Base-by-base conservation (phyloP, 1,140 invertebrate genomes). In the Drosophila ananassae region DNA sequence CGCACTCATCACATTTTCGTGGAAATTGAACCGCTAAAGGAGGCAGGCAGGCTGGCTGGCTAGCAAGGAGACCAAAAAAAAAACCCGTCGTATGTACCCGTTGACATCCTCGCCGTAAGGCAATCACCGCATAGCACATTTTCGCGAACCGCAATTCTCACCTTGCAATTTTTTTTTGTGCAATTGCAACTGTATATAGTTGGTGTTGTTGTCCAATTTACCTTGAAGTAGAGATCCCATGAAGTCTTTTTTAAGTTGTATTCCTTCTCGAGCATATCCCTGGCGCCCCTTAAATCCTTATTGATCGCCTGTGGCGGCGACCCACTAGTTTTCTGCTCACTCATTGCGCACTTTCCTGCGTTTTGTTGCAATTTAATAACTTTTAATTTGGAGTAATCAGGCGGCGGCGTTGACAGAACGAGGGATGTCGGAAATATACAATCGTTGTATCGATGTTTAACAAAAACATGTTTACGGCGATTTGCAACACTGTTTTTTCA, bases 211-310 rank as follows among this genome's bases (percentile, higher is more conserved):
- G 47, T 47, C 30, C 51, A 75, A 61, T 73, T 73, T 62, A 96
- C 95, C 94, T 95, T 95, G 91, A 94, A 96, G 75, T 94, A 92
- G 28, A 93, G 90, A 48, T 93, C 81, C 95, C 95, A 96, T 60
- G 93, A 47, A 71, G 47, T 55, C 71, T 94, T 94, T 84, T 96
- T 94, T 76, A 92, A 93, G 68, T 93, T 92, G 91, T 95, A 96
- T 92, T 96, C 95, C 3, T 93, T 93, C 92, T 95, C 95, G 64
- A 96, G 83, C 69, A 68, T 73, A n/a, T 69, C 60, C 46, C 63
- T 72, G 39, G 84, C 80, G 46, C 61, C 39, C 37, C 67, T 50
- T 12, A 51, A 69, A 44, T 83, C 75, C 79, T 50, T 60, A 62
- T 57, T 60, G 41, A 25, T 68, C 51, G 72, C 30, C 73, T 39